These are phyloP conservation scores for Ethmia dodecea DNA, from an alignment of 2,888 invertebrate species.

Conservation along the genomic window DNA sequence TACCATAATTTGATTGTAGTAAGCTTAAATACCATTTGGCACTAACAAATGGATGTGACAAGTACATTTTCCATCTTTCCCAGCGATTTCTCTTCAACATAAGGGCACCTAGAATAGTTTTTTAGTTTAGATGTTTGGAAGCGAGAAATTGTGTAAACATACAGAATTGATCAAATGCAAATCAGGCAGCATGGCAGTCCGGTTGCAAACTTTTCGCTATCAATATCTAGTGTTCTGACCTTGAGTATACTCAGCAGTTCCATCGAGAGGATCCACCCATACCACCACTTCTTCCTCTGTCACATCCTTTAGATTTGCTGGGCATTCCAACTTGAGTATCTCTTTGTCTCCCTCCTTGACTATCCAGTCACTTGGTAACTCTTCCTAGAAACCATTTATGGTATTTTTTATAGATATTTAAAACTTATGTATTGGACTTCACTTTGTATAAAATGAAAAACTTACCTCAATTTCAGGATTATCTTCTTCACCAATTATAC, in stretches of 20 bases:
- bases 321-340: conserved; percentile 81
- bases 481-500: conserved; percentile 95
- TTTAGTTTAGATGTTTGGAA: too few relatives aligned
- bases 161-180: too few relatives aligned
- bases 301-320: conserved; percentile 79
- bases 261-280: conserved; percentile 99
- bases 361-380: conserved; percentile 85
- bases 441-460: conserved; percentile 1
- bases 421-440: neutral
- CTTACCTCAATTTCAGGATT: conserved; percentile 78
- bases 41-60: conserved; percentile 73
- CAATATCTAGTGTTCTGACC: conserved; percentile 56
- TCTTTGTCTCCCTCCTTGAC: conserved; percentile 84
- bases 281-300: conserved; percentile 92
- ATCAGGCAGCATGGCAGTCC: too few relatives aligned
- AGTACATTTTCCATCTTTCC: conserved; percentile 76
- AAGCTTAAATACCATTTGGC: conserved; percentile 77
- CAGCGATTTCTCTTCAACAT: conserved; percentile 76
- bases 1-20: conserved; percentile 74
- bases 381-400: conserved; percentile 32
- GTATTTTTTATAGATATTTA: neutral
- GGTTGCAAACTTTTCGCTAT: too few relatives aligned
- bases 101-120: conserved; percentile 71
- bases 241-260: conserved; percentile 98
- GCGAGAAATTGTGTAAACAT: too few relatives aligned